A percentile compares a stretch with the other conserved stretches of the same genome.
phyloP scores from a whole-genome alignment of 30 jellyfish, hydroid and myxozoan genomes.

The Clytia hemisphaerica region DNA sequence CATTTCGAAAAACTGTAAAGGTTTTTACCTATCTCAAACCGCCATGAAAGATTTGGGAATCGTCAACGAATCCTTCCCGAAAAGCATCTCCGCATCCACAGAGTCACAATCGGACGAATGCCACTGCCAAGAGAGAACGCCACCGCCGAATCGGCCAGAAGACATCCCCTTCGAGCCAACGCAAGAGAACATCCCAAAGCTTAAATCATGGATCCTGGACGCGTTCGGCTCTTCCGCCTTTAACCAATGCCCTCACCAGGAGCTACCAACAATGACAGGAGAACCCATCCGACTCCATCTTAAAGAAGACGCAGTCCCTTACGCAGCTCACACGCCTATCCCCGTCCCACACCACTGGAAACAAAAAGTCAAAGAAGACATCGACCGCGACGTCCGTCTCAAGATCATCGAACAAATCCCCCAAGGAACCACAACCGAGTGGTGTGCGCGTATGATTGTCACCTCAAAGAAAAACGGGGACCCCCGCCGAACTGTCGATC shows the following conservation, averaged over 20 bases:
- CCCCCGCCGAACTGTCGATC: background rate
- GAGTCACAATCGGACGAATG: background rate
- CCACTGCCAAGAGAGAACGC: no score
- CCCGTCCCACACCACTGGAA: slow-evolving; percentile 35
- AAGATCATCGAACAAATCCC: background rate
- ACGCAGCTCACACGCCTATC: slow-evolving; percentile 18
- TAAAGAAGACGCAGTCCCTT: background rate
- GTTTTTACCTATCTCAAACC: slow-evolving; percentile 9
- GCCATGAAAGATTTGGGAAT: slow-evolving; percentile 21
- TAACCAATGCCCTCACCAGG: slow-evolving; percentile 24
- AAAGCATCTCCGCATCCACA: no score
- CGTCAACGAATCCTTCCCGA: background rate
- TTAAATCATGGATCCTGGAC: background rate
- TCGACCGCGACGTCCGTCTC: slow-evolving; percentile 15
- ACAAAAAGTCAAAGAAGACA: slow-evolving; percentile 7
- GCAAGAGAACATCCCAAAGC: background rate
- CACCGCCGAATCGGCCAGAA: background rate
- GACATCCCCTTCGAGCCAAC: slow-evolving; percentile 2
- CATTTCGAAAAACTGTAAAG: no score
- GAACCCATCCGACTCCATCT: background rate
- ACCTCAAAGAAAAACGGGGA: background rate
- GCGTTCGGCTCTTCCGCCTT: slow-evolving; percentile 10
- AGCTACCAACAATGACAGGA: slow-evolving; percentile 19
- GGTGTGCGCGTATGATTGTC: background rate
- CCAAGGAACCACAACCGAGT: background rate